phyloP scores from a whole-genome alignment of 2,797 vertebrate species.

The Aphelocoma californica region DNA sequence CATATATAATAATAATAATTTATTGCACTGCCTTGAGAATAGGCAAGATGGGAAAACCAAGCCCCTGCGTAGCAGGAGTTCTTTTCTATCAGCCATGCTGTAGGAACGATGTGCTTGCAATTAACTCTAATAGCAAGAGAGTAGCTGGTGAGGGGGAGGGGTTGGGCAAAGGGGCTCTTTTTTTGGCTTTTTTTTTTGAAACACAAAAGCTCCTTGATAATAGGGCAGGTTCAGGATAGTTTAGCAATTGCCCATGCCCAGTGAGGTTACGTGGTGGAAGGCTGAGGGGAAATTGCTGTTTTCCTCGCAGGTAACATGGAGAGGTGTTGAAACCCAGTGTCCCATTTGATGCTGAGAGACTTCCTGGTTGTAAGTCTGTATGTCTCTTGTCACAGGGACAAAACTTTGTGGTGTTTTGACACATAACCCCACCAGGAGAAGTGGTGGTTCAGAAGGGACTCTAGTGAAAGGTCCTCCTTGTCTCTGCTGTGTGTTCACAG shows the following conservation, averaged over 20 bases:
- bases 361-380: neutral
- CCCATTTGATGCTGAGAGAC: neutral
- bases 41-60: neutral
- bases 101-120: neutral
- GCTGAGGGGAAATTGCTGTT: fast-evolving
- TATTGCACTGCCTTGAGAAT: neutral
- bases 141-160: neutral
- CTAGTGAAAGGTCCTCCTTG: neutral
- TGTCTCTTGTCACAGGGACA: neutral
- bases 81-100: neutral
- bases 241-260: neutral
- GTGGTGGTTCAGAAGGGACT: neutral
- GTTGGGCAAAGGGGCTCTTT: neutral
- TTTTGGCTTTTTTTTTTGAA: neutral
- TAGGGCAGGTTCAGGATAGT: neutral
- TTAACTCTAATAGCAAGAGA: neutral
- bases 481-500: neutral
- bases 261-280: neutral
- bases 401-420: neutral
- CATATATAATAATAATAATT: constrained; percentile 33
- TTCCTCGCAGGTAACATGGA: neutral
- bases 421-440: neutral
- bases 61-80: neutral
- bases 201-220: neutral
- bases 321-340: neutral